Percentiles rank a stretch among this genome's conserved stretches.
phyloP scores from a whole-genome alignment of 2,888 invertebrate species.

The Athripsodes cinereus region DNA sequence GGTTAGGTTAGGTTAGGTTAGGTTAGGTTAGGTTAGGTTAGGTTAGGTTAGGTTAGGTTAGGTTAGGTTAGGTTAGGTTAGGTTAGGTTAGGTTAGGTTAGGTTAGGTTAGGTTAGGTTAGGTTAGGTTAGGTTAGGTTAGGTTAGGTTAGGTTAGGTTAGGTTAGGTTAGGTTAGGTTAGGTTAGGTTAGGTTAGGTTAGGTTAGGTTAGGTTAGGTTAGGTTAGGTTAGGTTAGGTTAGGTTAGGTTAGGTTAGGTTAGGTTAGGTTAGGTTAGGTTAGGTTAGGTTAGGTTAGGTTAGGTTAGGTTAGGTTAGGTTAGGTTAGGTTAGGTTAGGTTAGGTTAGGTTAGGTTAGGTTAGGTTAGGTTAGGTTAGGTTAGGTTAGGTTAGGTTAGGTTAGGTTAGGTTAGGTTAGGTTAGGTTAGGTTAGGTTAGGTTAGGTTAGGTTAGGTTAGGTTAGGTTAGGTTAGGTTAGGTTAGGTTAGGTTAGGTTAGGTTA shows the following conservation, averaged over 20 bases:
- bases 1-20: constrained; percentile 20
- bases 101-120: constrained; percentile 26
- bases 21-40: constrained; percentile 27
- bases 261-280: constrained; percentile 25
- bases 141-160: constrained; percentile 17
- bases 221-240: constrained; percentile 26
- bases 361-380: constrained; percentile 14
- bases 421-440: constrained; percentile 26
- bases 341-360: constrained; percentile 16
- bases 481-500: constrained; percentile 28
- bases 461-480: constrained; percentile 27
- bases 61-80: constrained; percentile 27
- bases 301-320: constrained; percentile 23
- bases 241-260: constrained; percentile 23
- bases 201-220: constrained; percentile 26
- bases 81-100: constrained; percentile 26
- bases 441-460: constrained; percentile 25
- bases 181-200: constrained; percentile 24
- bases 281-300: constrained; percentile 23
- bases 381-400: constrained; percentile 26
- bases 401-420: constrained; percentile 26
- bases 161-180: constrained; percentile 23
- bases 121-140: constrained; percentile 25
- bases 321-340: constrained; percentile 10
- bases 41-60: constrained; percentile 26